Conservation (phyloP, 2,797 vertebrate species). For the Varecia variegata region DNA sequence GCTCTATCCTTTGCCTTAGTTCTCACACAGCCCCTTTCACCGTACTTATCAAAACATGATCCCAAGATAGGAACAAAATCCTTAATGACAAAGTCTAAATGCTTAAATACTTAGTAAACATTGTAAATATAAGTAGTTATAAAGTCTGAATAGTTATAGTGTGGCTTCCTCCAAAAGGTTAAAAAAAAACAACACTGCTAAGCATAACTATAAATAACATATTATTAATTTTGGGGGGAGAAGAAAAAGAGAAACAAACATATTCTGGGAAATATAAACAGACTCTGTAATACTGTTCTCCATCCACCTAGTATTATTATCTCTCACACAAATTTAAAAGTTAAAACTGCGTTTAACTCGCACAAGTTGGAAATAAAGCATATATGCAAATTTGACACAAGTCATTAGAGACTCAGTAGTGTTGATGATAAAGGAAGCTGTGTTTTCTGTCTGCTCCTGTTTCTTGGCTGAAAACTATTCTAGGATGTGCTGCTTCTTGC, state of each 20-base stretch:
- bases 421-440: neutral
- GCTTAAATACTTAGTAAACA: neutral
- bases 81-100: neutral
- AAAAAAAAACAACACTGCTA: neutral
- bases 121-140: neutral
- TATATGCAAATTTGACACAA: neutral
- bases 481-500: constrained; percentile 71
- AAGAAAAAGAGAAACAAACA: neutral
- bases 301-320: neutral
- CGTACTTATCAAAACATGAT: neutral
- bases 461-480: constrained; percentile 53
- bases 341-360: neutral
- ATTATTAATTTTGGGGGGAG: neutral
- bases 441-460: constrained; percentile 62
- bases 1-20: neutral
- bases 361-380: neutral
- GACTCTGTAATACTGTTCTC: neutral
- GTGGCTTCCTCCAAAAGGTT: neutral
- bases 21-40: neutral
- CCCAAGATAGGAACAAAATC: neutral
- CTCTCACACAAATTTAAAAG: constrained; percentile 5
- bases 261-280: neutral
- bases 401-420: neutral
- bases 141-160: neutral
- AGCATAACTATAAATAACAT: neutral